Conservation (phyloP, 2,113 vertebrate genomes). For the Vireo altiloquus region DNA sequence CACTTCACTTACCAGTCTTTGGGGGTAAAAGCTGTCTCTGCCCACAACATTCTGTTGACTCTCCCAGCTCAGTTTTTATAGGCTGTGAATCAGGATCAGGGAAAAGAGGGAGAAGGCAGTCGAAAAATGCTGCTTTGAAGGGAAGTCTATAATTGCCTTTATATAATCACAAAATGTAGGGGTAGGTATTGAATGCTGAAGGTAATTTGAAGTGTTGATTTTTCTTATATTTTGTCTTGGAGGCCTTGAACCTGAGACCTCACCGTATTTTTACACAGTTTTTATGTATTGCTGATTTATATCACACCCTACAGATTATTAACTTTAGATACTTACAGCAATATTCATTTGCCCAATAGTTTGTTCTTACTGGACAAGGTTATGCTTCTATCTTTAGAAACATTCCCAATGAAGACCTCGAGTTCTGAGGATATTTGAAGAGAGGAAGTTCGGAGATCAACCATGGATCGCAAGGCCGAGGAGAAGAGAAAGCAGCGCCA, state of each 20-base stretch:
- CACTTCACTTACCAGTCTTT: background rate
- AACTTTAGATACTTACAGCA: background rate
- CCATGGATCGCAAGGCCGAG: constrained; percentile 79
- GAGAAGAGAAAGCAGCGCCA: constrained; percentile 72
- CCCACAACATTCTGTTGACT: background rate
- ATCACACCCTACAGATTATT: background rate
- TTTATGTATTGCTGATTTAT: background rate
- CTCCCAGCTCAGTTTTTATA: background rate
- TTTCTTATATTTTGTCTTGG: background rate
- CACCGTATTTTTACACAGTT: background rate
- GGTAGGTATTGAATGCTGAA: background rate
- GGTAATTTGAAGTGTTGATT: background rate
- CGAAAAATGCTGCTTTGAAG: background rate
- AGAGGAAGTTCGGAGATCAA: background rate
- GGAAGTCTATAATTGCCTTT: background rate
- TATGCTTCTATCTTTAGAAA: constrained; percentile 41
- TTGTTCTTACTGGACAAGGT: background rate
- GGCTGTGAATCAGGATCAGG: background rate
- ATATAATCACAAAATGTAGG: background rate
- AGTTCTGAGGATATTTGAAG: background rate
- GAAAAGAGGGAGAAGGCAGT: background rate
- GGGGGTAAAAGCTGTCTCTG: background rate
- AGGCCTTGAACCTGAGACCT: background rate
- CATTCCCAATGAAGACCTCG: background rate
- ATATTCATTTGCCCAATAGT: background rate